Evolutionary conservation across 2,888 invertebrate genomes (phyloP), one percentile per base, ranked within the genome.

Genomic region (Limenitis arthemis): DNA sequence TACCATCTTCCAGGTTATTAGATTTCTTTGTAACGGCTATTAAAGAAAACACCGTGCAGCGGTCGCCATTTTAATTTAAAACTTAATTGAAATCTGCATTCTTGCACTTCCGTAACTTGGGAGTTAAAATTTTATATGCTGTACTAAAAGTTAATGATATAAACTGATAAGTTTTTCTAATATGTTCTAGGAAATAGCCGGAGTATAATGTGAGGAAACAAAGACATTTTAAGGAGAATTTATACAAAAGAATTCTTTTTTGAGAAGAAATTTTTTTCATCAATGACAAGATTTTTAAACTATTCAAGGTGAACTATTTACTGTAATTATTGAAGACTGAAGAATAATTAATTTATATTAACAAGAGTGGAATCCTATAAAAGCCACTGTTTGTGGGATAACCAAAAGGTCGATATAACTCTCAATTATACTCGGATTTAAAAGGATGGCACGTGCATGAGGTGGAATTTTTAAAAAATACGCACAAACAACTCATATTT

Each of bases 391-490:
- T 44, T 44, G 54, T 52, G 40, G 54, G 56, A 55, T 58, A 57
- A 56, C 60, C 56, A 47, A 55, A 51, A 51, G 59, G 59, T 51
- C 50, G 56, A 62, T 71, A 73, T 72, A 73, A 70, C 68, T 72
- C 71, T 67, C 70, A 72, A 72, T 73, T 75, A 73, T 58, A 67
- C 59, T 59, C 61, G 70, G 71, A 70, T 71, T 68, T 68, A 67
- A 67, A 68, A 65, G 58, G 63, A 61, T 61, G 55, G 59, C 65
- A 63, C 64, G 66, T 66, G 63, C 55, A 61, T 42, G 54, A 56
- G 64, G 65, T 62, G 57, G 61, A 61, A 65, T 61, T 56, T n/a
- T n/a, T n/a, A n/a, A 62, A 65, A 62, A 61, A 46, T 37, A 37
- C 40, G 39, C 34, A 49, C 44, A 41, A 38, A 39, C 34, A 47